Evolutionary conservation across 2,888 invertebrate genomes (phyloP).

Genomic region (Lasioglossum morio): DNA sequence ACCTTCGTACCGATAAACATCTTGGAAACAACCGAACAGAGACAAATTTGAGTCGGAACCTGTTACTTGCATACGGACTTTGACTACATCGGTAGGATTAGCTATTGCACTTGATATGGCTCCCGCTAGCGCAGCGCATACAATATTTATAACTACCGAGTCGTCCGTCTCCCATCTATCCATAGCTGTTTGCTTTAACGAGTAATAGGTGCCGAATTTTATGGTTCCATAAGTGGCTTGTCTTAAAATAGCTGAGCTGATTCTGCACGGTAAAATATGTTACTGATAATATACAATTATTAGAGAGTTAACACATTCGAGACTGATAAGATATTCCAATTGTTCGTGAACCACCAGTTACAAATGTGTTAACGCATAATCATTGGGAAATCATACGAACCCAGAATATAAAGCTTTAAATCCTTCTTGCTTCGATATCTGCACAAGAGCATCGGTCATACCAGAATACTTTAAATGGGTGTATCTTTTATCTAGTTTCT

Average conservation of each 20-base stretch:
- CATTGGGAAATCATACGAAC: conserved; percentile 85
- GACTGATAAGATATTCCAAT: neutral
- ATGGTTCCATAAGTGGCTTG: conserved; percentile 98
- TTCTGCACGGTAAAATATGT: conserved; percentile 86
- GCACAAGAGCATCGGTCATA: conserved; percentile 95
- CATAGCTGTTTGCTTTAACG: conserved; percentile 89
- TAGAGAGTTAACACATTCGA: neutral
- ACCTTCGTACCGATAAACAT: conserved; percentile 94
- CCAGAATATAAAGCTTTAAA: conserved; percentile 94
- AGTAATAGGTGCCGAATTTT: conserved; percentile 98
- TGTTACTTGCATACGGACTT: conserved; percentile 96
- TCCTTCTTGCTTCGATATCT: conserved; percentile 95
- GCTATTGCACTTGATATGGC: conserved; percentile 97
- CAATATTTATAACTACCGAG: conserved; percentile 87
- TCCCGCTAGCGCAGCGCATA: conserved; percentile 94
- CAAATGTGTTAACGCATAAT: neutral
- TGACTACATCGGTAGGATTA: conserved; percentile 97
- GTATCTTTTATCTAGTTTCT: conserved; percentile 91
- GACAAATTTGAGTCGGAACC: conserved; percentile 83
- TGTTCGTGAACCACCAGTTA: neutral
- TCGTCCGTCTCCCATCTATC: conserved; percentile 82
- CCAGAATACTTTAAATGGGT: conserved; percentile 93
- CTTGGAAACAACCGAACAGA: conserved; percentile 91
- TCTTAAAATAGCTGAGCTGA: conserved; percentile 95
- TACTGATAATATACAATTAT: neutral